Evolutionary conservation across 2,888 invertebrate species (phyloP).

Genomic region (Clitarchus hookeri): DNA sequence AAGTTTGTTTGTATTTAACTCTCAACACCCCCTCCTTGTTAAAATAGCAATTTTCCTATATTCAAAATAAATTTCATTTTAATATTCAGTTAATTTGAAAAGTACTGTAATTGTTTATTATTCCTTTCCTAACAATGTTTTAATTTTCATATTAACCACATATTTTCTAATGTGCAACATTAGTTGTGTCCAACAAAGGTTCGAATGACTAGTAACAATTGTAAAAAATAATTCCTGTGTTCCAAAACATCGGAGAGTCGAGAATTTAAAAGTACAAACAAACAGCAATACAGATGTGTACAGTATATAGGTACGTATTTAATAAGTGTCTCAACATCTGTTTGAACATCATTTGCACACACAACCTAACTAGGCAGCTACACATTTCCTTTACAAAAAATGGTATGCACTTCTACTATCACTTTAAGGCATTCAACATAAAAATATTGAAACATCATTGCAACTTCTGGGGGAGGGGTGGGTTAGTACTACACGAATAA

Average conservation of each 20-base stretch:
- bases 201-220: too few species aligned
- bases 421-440: conserved; percentile 11
- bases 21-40: background rate
- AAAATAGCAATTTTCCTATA: too few species aligned
- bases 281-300: background rate
- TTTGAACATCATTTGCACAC: background rate
- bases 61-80: too few species aligned
- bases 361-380: background rate
- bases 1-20: background rate
- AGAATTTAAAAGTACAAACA: background rate
- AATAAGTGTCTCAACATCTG: background rate
- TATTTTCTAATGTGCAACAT: too few species aligned
- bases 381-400: background rate
- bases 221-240: too few species aligned
- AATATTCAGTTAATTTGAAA: too few species aligned
- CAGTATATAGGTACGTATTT: background rate
- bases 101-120: too few species aligned
- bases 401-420: background rate
- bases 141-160: too few species aligned
- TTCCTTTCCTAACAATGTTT: too few species aligned
- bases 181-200: too few species aligned
- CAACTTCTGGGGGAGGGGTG: background rate
- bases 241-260: background rate
- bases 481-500: too few species aligned
- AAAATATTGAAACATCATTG: background rate